A percentile compares a stretch with the other conserved stretches of the same genome.
phyloP scores from a whole-genome alignment of 2,113 vertebrate species.

The Felis catus region F.catus_Fca126_mat1.0 CM031424.1:13239501-13240000 shows the following conservation, averaged over 20 bases:
- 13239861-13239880: background rate
- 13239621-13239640: background rate
- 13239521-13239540: background rate
- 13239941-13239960: background rate
- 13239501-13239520: background rate
- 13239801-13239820: background rate
- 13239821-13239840: background rate
- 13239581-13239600: background rate
- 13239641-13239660: background rate
- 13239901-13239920: slow-evolving; percentile 6
- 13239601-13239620: background rate
- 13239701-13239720: background rate
- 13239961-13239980: background rate
- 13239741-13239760: background rate
- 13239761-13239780: background rate
- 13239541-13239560: background rate
- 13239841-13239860: background rate
- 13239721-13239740: background rate
- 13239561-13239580: background rate
- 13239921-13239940: background rate
- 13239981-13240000: background rate
- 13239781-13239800: background rate
- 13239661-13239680: background rate
- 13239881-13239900: background rate
- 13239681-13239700: background rate